These are phyloP conservation scores for Mimas tiliae DNA, from an alignment of 2,888 invertebrate species.

Conservation along the genomic window DNA sequence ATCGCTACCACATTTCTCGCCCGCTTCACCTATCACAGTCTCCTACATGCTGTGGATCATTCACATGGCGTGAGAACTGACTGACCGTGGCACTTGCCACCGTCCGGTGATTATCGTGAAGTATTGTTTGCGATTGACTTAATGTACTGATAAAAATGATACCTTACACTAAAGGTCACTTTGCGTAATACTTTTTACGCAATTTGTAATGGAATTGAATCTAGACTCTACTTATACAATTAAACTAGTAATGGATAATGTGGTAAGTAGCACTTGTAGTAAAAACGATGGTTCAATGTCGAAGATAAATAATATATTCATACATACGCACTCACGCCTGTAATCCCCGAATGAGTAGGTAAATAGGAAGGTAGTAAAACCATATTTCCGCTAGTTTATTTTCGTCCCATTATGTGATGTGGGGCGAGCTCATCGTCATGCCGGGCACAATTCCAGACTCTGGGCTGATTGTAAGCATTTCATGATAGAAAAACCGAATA, in stretches of 20 bases:
- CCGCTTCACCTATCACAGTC: conserved; percentile 16
- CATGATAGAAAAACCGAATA: too few relatives aligned
- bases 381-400: too few relatives aligned
- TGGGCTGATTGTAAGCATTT: too few relatives aligned
- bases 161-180: not conserved
- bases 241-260: not conserved
- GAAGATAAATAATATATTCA: too few relatives aligned
- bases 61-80: conserved; percentile 28
- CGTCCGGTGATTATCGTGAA: conserved; percentile 32
- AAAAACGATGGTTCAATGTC: too few relatives aligned
- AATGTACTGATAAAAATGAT: conserved; percentile 25
- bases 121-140: conserved; percentile 34
- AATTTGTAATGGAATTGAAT: conserved; percentile 3
- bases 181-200: not conserved
- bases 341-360: too few relatives aligned
- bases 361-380: too few relatives aligned
- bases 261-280: too few relatives aligned
- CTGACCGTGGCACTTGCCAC: conserved; percentile 34
- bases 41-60: not conserved
- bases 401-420: too few relatives aligned
- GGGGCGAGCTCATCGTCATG: too few relatives aligned
- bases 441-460: too few relatives aligned
- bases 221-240: conserved; percentile 1
- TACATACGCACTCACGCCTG: too few relatives aligned
- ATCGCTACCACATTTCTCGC: not conserved